Percentiles rank a stretch among this genome's conserved stretches.
These are phyloP conservation scores for Piscicola geometra DNA, from an alignment of 2,888 invertebrate species.

Conservation along the genomic window DNA sequence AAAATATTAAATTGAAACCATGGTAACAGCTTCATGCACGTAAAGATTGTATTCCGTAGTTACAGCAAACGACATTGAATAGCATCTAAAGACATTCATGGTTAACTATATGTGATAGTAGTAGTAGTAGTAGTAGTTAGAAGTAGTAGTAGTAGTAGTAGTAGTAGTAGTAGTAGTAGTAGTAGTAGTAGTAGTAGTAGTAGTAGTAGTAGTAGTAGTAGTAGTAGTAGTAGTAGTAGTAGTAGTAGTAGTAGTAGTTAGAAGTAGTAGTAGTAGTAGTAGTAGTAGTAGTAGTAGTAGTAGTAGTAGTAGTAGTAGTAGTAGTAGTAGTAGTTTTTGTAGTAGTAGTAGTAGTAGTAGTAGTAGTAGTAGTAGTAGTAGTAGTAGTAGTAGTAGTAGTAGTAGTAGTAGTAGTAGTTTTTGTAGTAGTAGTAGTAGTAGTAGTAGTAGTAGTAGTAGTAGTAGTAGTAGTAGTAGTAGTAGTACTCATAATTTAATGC, in stretches of 20 bases:
- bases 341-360: constrained; percentile 11
- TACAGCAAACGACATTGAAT: too few relatives aligned
- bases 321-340: constrained; percentile 2
- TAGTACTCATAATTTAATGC: not conserved
- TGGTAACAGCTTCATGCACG: too few relatives aligned
- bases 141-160: constrained; percentile 1
- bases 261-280: constrained; percentile 22
- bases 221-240: constrained; percentile 22
- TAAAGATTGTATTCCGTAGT: too few relatives aligned
- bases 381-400: constrained; percentile 14
- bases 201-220: constrained; percentile 24
- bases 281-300: constrained; percentile 24
- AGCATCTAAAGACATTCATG: too few relatives aligned
- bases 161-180: constrained; percentile 15
- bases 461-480: constrained; percentile 17
- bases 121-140: not conserved
- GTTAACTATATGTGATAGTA: too few relatives aligned
- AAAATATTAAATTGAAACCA: too few relatives aligned
- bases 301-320: constrained; percentile 12
- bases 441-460: constrained; percentile 20
- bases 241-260: constrained; percentile 22
- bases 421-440: constrained; percentile 12
- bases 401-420: not conserved
- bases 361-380: constrained; percentile 14
- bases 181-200: constrained; percentile 21